Percentiles rank a stretch among this genome's conserved stretches.
These are phyloP conservation scores for Eriosoma lanigerum DNA, from an alignment of 1,140 invertebrate species.

Conservation along the genomic window DNA sequence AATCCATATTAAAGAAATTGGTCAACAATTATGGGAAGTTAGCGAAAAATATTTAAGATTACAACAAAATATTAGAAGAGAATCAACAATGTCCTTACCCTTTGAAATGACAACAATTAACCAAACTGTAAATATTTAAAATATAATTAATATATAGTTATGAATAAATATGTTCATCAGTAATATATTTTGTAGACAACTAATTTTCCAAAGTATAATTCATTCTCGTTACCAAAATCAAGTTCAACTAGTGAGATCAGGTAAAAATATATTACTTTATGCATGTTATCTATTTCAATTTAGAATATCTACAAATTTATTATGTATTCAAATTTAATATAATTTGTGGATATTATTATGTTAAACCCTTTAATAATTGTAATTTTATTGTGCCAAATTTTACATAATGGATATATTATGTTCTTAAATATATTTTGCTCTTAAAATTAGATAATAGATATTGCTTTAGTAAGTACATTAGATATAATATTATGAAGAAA, in stretches of 20 bases:
- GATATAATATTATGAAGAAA: too few relatives aligned
- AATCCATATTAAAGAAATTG: slow-evolving; percentile 52
- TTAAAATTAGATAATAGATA: too few relatives aligned
- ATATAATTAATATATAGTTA: background rate
- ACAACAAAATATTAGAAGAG: slow-evolving; percentile 53
- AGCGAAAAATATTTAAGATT: slow-evolving; percentile 54
- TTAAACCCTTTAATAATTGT: too few relatives aligned
- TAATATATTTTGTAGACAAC: slow-evolving; percentile 6
- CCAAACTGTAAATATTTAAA: background rate
- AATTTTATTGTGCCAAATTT: too few relatives aligned
- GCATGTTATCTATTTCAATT: too few relatives aligned
- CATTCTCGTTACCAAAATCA: slow-evolving; percentile 16
- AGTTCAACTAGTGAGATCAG: slow-evolving; percentile 38
- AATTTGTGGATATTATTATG: too few relatives aligned
- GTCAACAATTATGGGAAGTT: slow-evolving; percentile 53
- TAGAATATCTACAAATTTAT: too few relatives aligned
- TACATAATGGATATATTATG: too few relatives aligned
- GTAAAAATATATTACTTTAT: slow-evolving; percentile 21
- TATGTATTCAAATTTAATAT: too few relatives aligned
- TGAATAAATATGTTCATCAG: too few relatives aligned
- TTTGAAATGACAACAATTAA: background rate
- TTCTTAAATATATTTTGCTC: too few relatives aligned
- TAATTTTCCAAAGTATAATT: slow-evolving; percentile 3
- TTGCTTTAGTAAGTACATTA: too few relatives aligned
- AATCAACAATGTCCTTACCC: slow-evolving; percentile 27